Evolutionary conservation across 2,888 invertebrate species (phyloP), one percentile per base, ranked within the genome.

Genomic region (Tinea trinotella): DNA sequence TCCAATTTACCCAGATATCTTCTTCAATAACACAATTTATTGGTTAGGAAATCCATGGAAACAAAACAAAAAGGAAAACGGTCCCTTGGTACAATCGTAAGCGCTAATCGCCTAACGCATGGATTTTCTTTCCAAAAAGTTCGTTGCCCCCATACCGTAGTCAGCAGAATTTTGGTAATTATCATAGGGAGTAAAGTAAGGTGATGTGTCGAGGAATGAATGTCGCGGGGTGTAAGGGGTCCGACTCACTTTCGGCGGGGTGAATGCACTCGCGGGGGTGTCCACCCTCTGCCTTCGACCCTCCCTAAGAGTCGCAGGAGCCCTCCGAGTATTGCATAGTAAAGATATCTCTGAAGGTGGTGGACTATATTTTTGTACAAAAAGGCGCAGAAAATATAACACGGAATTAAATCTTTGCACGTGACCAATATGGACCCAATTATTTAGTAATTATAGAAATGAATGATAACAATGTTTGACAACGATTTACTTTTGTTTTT

Each of bases 161-260:
- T 68, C 70, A 70, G 70, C 69, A 70, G 70, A 72, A 71, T 78
- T 78, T 68, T 64, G 74, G 72, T 79, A 82, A 83, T 84, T 83
- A 83, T 62, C 68, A 70, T 71, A 76, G 81, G 78, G 82, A 70
- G 79, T 71, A 68, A 70, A 15, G 24, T 9, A 19, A 17, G 20
- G 59, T 57, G 62, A 64, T 67, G 68, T 75, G 76, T 74, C 69
- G 66, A 66, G 76, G 77, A 74, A 80, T 75, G 76, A 73, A 74
- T 71, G 72, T 71, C 66, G 67, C 60, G 64, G 66, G 65, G 66
- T 64, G 66, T 12, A 15, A 30, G 36, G 48, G 35, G 71, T 62
- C 66, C 70, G 68, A 78, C 77, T 82, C 81, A 76, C 82, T 84
- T 83, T 83, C 82, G 68, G 65, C 71, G 81, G 81, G 85, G 82